Evolutionary conservation across 2,113 vertebrate genomes (phyloP).

Genomic region (Gulo gulo): DNA sequence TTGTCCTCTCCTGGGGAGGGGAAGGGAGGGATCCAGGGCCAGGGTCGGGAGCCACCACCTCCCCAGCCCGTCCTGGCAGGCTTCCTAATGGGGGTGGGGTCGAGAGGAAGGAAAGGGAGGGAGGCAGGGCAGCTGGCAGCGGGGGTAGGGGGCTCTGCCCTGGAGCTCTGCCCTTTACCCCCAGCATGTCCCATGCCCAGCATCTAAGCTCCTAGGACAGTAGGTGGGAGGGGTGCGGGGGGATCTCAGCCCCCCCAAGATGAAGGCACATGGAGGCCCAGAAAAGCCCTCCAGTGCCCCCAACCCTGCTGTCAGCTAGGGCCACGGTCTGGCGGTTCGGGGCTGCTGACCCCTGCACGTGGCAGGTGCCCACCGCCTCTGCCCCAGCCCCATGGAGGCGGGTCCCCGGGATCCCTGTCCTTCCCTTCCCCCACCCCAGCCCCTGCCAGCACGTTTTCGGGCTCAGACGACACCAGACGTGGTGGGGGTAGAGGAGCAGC

Average conservation of each 20-base stretch:
- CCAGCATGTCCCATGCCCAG: background rate
- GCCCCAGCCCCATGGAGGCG: background rate
- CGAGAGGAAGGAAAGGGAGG: background rate
- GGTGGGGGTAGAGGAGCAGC: fast-evolving
- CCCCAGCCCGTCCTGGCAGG: background rate
- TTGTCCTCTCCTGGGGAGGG: background rate
- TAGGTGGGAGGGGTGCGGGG: background rate
- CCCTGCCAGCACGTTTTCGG: fast-evolving
- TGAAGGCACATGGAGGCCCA: background rate
- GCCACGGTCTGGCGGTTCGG: background rate
- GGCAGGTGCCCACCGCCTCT: background rate
- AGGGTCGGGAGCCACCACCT: background rate
- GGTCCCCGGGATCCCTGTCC: background rate
- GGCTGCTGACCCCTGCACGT: background rate
- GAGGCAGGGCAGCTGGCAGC: background rate
- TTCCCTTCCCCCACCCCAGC: background rate
- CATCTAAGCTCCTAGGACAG: background rate
- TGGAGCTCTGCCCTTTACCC: background rate
- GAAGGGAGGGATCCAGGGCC: background rate
- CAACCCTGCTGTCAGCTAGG: too few relatives aligned
- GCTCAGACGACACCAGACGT: fast-evolving
- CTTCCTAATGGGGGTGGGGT: background rate
- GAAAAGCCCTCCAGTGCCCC: too few relatives aligned
- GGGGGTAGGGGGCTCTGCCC: background rate
- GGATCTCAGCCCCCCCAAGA: background rate